phyloP scores from a whole-genome alignment of 2,113 vertebrate genomes.

The Toxostoma redivivum region DNA sequence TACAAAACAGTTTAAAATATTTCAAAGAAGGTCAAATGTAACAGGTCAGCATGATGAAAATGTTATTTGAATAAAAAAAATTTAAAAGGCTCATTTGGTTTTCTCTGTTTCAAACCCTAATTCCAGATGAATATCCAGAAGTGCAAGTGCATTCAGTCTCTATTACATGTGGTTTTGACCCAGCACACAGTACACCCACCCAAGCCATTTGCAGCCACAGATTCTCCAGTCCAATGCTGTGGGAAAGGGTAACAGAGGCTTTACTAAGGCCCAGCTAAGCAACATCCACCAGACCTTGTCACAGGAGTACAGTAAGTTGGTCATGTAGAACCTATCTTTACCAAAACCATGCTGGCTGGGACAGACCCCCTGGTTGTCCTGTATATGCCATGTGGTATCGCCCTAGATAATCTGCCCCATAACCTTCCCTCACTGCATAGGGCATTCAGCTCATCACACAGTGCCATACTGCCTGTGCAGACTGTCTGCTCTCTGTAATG shows the following conservation, averaged over 20 bases:
- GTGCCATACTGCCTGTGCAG: background rate
- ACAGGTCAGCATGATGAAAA: background rate
- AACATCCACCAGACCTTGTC: background rate
- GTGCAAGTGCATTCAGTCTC: background rate
- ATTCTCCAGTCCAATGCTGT: background rate
- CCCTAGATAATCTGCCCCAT: background rate
- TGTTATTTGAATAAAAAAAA: background rate
- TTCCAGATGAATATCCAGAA: background rate
- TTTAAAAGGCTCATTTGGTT: background rate
- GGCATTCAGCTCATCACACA: background rate
- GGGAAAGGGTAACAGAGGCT: background rate
- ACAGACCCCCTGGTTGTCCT: background rate
- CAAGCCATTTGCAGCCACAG: background rate
- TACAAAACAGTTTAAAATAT: background rate
- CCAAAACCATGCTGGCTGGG: background rate
- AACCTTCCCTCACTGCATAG: background rate
- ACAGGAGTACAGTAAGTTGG: accelerated
- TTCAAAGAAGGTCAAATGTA: background rate
- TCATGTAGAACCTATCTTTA: background rate
- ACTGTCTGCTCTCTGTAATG: background rate
- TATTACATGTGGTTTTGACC: background rate
- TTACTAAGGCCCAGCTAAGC: background rate
- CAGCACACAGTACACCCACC: accelerated
- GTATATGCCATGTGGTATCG: too few relatives aligned
- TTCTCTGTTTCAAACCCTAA: background rate